Base-by-base conservation (phyloP, 2,797 vertebrate genomes). In the Enteromius radiatus region DNA sequence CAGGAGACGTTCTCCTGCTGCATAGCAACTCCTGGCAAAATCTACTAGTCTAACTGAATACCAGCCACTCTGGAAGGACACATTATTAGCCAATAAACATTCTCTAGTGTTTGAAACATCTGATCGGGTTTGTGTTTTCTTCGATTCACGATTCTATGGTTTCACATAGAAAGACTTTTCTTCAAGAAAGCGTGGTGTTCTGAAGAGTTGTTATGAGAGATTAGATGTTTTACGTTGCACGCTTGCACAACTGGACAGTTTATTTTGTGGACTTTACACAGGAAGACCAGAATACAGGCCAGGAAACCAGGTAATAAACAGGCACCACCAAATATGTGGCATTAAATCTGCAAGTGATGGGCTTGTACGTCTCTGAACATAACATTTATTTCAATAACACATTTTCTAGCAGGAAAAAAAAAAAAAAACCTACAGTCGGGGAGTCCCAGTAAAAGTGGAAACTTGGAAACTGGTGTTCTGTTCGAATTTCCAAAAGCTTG, bases 1-100 rank as follows among this genome's bases (percentile, higher is more conserved):
- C 69, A 74, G 69, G 19, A 41, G 49, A 33, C 56, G 26, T 64
- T 84, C 88, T 84, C 47, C 85, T 7, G 41, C 21, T 75, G 36
- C 68, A 75, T 31, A 64, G 45, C 33, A 84, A 84, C 82, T 52
- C 11, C 26, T 74, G 43, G 19, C 68, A 38, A 67, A 41, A 65
- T 54, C n/a, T 26, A 14, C 47, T 26, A 38, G 36, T 69, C 49
- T 31, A 21, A 23, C 21, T 38, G 6, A 84, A 84, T 26, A 56
- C 21, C 68, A 74, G n/a, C 65, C 79, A 59, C 41, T 83, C 89
- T 90, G 76, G 83, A 85, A 88, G 88, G 89, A 86, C 84, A 68
- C 59, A 76, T 91, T 92, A 92, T 88, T 87, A 86, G 89, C 84
- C 74, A 84, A 89, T 90, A 92, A 89, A 86, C 83, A 76, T 78